Conservation (phyloP, 2,113 vertebrate genomes). For the Martes martes region DNA sequence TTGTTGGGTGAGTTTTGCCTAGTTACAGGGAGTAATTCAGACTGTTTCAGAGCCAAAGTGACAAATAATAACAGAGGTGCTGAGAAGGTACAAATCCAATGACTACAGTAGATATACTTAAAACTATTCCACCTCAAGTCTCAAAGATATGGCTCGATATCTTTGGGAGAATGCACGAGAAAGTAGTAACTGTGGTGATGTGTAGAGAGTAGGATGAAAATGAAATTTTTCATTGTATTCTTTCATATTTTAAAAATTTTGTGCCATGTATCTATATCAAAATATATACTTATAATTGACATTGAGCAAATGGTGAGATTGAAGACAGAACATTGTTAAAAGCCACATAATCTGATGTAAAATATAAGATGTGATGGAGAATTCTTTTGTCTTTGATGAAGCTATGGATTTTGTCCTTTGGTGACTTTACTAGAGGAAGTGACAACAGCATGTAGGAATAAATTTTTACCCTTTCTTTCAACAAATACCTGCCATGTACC, state of each 20-base stretch:
- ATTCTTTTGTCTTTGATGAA: not conserved
- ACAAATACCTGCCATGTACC: not conserved
- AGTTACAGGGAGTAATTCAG: not conserved
- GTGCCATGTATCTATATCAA: not conserved
- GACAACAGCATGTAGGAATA: not conserved
- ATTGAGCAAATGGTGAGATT: not conserved
- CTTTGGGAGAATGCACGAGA: not conserved
- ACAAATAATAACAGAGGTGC: not conserved
- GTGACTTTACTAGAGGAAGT: not conserved
- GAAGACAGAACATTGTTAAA: not conserved
- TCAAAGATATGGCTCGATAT: not conserved
- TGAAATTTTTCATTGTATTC: not conserved
- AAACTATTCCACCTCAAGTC: not conserved
- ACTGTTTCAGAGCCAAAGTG: not conserved
- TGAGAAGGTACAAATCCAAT: not conserved
- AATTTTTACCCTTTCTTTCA: not conserved
- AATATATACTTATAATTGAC: not conserved
- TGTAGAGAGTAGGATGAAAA: not conserved
- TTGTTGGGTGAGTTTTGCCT: not conserved
- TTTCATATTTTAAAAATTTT: not conserved
- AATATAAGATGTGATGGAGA: not conserved
- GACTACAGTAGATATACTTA: not conserved
- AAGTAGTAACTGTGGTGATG: not conserved
- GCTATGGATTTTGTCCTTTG: not conserved
- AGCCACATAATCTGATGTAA: not conserved